Percentiles rank a stretch among this genome's conserved stretches.
Conservation (phyloP, 2,113 vertebrate genomes). For the Accipiter cooperii region DNA sequence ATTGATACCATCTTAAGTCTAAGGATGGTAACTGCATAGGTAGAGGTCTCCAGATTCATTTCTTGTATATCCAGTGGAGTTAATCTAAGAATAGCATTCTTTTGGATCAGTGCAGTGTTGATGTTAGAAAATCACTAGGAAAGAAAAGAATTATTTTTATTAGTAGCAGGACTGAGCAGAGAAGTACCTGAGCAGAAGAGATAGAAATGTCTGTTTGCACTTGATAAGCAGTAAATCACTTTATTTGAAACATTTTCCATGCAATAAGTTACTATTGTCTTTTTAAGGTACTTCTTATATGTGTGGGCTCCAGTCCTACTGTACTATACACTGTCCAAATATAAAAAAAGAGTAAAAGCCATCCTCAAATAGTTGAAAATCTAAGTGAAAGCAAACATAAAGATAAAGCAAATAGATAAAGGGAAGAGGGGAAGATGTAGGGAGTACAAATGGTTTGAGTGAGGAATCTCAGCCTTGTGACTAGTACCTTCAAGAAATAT, state of each 20-base stretch:
- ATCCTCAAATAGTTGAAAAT: conserved; percentile 28
- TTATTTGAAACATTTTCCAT: conserved; percentile 37
- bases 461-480: neutral
- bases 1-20: conserved; percentile 10
- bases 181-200: conserved; percentile 5
- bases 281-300: neutral
- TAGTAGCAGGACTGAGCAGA: neutral
- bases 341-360: conserved; percentile 30
- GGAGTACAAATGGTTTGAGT: neutral
- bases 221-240: conserved; percentile 51
- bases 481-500: neutral
- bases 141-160: conserved; percentile 40
- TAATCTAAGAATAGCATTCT: conserved; percentile 3
- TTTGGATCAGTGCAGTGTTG: neutral
- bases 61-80: neutral
- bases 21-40: neutral
- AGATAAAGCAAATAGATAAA: conserved; percentile 41
- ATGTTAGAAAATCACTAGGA: conserved; percentile 1
- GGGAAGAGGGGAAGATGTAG: neutral
- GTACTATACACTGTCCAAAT: neutral
- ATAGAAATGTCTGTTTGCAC: conserved; percentile 42
- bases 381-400: conserved; percentile 34
- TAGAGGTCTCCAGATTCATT: conserved; percentile 14
- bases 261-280: conserved; percentile 19
- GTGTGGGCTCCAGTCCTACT: neutral